These are phyloP conservation scores for Caranx melampygus DNA, from an alignment of 2,113 vertebrate genomes.

Conservation along the genomic window DNA sequence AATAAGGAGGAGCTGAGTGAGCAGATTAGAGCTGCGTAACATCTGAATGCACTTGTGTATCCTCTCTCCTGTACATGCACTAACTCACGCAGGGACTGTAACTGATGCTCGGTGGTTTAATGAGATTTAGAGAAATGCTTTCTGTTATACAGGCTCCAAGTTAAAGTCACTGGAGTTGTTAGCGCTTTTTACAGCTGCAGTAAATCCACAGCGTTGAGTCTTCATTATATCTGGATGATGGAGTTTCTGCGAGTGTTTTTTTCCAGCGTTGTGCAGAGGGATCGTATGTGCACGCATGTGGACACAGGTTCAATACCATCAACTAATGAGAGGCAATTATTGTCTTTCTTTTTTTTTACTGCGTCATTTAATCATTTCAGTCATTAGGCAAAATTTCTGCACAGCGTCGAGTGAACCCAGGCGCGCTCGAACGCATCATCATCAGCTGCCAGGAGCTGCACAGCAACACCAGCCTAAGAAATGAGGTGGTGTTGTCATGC, in stretches of 20 bases:
- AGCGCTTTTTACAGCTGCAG: conserved; percentile 52
- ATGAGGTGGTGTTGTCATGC: conserved; percentile 19
- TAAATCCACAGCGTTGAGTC: conserved; percentile 56
- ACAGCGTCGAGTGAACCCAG: conserved; percentile 9
- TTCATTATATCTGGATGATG: conserved; percentile 44
- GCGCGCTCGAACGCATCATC: conserved; percentile 1
- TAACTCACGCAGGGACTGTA: conserved; percentile 28
- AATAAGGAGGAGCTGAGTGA: not conserved
- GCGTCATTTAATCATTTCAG: conserved; percentile 26
- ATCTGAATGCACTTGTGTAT: conserved; percentile 26
- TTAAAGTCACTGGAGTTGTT: conserved; percentile 62
- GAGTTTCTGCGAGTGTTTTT: conserved; percentile 28
- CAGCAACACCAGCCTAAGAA: conserved; percentile 7
- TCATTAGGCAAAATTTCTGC: conserved; percentile 27
- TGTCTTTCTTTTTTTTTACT: conserved; percentile 20
- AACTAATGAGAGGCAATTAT: conserved; percentile 1
- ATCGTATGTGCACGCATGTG: not conserved
- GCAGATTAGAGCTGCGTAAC: not conserved
- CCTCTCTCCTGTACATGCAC: not conserved
- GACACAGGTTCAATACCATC: not conserved
- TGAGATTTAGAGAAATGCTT: conserved; percentile 59
- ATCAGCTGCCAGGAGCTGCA: conserved; percentile 2
- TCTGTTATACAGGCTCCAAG: conserved; percentile 45
- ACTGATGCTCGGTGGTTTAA: conserved; percentile 56
- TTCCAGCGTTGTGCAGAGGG: conserved; percentile 7